Percentiles rank a stretch among this genome's conserved stretches.
phyloP scores from a whole-genome alignment of 2,797 vertebrate species.

The Denticeps clupeoides region DNA sequence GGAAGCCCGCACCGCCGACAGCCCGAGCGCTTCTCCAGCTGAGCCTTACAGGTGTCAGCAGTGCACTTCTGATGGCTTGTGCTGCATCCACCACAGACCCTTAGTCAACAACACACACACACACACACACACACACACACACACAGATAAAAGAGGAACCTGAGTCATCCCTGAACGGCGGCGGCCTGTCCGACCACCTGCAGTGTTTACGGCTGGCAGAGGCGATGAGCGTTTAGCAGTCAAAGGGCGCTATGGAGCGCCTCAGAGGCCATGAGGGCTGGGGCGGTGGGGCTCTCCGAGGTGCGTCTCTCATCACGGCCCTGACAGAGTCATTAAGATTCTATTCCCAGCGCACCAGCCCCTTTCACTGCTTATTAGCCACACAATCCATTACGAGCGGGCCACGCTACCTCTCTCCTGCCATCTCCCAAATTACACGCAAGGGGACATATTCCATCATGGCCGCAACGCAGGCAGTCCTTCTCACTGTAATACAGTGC shows the following conservation, averaged over 20 bases:
- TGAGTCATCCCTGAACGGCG: no score
- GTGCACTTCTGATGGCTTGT: no score
- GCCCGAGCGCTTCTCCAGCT: no score
- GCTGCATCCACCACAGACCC: no score
- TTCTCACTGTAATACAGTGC: slow-evolving; percentile 25
- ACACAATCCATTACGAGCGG: slow-evolving; percentile 61
- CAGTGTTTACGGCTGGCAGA: no score
- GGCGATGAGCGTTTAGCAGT: no score
- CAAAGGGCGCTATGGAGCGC: neutral
- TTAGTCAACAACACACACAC: no score
- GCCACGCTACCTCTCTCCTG: slow-evolving; percentile 31
- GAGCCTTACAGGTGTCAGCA: no score
- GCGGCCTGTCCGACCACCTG: no score
- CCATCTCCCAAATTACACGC: slow-evolving; percentile 48
- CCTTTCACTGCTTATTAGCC: slow-evolving; percentile 71
- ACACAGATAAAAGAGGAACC: no score
- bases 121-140: no score
- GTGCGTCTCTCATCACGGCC: slow-evolving; percentile 35
- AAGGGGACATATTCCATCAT: slow-evolving; percentile 43
- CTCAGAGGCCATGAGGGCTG: slow-evolving; percentile 2
- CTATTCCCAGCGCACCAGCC: slow-evolving; percentile 43
- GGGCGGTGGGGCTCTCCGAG: slow-evolving; percentile 10
- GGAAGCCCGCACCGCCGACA: no score
- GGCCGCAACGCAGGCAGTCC: slow-evolving; percentile 9
- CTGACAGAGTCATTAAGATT: slow-evolving; percentile 65